phyloP scores from a whole-genome alignment of 2,888 invertebrate species.

The Plutella xylostella region DNA sequence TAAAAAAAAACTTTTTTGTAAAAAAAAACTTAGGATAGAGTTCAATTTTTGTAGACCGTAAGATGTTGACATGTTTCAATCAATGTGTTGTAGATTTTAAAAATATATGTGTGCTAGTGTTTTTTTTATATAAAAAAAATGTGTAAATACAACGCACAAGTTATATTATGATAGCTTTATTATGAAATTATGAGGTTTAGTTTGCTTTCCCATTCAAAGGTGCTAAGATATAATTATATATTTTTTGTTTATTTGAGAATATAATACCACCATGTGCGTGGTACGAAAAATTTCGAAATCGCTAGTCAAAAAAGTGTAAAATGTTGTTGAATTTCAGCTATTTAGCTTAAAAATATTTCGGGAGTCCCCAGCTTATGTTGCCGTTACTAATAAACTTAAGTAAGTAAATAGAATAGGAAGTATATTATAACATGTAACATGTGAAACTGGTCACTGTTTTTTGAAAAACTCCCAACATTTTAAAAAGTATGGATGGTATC shows the following conservation, averaged over 20 bases:
- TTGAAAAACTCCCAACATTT: too few relatives aligned
- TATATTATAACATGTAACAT: too few relatives aligned
- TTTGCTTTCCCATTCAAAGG: not conserved
- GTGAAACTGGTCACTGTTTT: too few relatives aligned
- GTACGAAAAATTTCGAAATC: not conserved
- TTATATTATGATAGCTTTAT: not conserved
- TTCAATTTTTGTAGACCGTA: conserved; percentile 23
- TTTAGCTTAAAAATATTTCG: too few relatives aligned
- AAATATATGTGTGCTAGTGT: not conserved
- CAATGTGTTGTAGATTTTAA: not conserved
- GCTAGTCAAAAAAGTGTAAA: not conserved
- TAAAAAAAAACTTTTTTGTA: conserved; percentile 20
- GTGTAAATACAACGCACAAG: not conserved
- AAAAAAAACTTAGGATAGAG: conserved; percentile 23
- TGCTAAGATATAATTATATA: not conserved
- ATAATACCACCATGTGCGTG: not conserved
- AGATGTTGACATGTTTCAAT: conserved; percentile 20
- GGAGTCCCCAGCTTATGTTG: too few relatives aligned
- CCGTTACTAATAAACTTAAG: too few relatives aligned
- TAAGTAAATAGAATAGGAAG: too few relatives aligned
- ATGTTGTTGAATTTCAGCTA: too few relatives aligned
- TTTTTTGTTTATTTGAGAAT: not conserved
- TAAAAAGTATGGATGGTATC: too few relatives aligned
- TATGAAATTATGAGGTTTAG: not conserved
- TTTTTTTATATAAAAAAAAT: not conserved